Evolutionary conservation across 1,140 invertebrate species (phyloP).

Genomic region (Scaptomyza graminum): DNA sequence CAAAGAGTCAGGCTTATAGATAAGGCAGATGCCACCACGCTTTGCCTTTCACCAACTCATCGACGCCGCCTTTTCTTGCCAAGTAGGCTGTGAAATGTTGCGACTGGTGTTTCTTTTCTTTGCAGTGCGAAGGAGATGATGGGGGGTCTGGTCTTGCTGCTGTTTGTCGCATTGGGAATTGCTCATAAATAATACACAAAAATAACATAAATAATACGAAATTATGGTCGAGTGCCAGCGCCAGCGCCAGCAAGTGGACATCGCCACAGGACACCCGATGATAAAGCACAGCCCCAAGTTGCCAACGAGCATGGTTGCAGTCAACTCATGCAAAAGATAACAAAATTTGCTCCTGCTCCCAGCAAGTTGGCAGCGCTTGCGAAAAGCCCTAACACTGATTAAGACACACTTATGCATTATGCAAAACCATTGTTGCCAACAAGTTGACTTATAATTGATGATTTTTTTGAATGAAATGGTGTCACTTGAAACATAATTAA

Average conservation of each 20-base stretch:
- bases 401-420: too few species aligned
- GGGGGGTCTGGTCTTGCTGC: too few species aligned
- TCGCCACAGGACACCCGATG: constrained; percentile 23
- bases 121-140: too few species aligned
- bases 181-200: constrained; percentile 66
- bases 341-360: too few species aligned
- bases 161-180: constrained; percentile 36
- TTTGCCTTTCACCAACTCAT: too few species aligned
- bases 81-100: constrained; percentile 24
- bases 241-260: constrained; percentile 50
- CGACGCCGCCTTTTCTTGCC: not conserved
- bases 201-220: constrained; percentile 72
- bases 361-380: too few species aligned
- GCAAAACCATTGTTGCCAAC: too few species aligned
- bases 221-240: constrained; percentile 48
- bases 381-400: too few species aligned
- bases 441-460: too few species aligned
- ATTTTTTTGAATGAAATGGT: too few species aligned
- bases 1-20: constrained; percentile 14
- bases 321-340: too few species aligned
- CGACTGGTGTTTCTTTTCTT: not conserved
- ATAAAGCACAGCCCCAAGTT: constrained; percentile 1
- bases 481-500: too few species aligned
- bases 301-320: not conserved
- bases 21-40: constrained; percentile 14